Conservation (phyloP, 2,797 vertebrate species). For the Xyrichtys novacula region DNA sequence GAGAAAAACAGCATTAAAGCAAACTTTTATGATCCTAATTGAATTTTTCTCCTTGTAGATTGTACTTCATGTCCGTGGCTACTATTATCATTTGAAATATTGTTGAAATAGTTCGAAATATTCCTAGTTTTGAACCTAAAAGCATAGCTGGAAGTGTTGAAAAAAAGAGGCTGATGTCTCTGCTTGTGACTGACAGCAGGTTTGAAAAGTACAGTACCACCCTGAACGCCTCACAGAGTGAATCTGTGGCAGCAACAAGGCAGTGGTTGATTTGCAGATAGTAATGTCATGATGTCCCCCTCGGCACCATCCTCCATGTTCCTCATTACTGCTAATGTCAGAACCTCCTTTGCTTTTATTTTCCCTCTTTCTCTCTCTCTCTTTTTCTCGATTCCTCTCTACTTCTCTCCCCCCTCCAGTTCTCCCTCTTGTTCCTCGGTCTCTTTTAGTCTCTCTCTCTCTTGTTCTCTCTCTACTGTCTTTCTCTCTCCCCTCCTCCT, state of each 20-base stretch:
- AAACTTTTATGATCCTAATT: slow-evolving; percentile 1
- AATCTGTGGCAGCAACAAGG: slow-evolving; percentile 63
- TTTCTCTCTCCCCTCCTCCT: slow-evolving; percentile 9
- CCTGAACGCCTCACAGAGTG: slow-evolving; percentile 60
- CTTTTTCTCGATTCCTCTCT: not conserved
- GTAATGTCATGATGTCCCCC: slow-evolving; percentile 83
- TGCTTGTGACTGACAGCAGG: slow-evolving; percentile 42
- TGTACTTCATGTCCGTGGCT: not conserved
- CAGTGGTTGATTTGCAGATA: slow-evolving; percentile 76
- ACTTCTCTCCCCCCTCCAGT: not conserved
- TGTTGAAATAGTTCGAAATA: not conserved
- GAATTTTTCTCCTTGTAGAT: not conserved
- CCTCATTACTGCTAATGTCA: slow-evolving; percentile 84
- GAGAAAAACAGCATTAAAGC: slow-evolving; percentile 11
- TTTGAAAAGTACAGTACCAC: slow-evolving; percentile 50
- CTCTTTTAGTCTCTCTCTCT: slow-evolving; percentile 39
- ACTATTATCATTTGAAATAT: not conserved
- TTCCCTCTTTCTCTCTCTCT: slow-evolving; percentile 14
- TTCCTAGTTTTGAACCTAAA: slow-evolving; percentile 6
- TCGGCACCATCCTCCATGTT: slow-evolving; percentile 77
- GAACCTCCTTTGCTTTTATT: slow-evolving; percentile 79
- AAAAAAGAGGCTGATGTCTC: slow-evolving; percentile 21
- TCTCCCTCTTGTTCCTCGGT: slow-evolving; percentile 55
- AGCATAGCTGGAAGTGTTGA: slow-evolving; percentile 7
- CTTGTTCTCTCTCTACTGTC: slow-evolving; percentile 45